These are phyloP conservation scores for Drosophila tani DNA, from an alignment of 1,140 invertebrate species.

Conservation along the genomic window DNA sequence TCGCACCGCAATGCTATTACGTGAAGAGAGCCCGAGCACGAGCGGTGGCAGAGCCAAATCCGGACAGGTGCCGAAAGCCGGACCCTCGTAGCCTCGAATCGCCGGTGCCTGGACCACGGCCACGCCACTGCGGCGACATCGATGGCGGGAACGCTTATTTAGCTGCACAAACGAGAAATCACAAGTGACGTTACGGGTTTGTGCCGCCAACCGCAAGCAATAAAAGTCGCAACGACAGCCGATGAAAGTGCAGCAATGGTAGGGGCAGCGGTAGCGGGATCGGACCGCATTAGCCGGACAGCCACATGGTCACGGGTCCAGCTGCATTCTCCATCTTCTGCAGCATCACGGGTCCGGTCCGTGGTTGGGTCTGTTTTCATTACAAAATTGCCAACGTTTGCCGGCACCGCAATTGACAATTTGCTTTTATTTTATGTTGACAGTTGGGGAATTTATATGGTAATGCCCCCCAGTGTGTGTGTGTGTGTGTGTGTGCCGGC, in stretches of 20 bases:
- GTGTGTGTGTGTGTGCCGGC: conserved; percentile 4
- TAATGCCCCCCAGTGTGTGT: conserved; percentile 38
- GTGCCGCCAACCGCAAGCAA: conserved; percentile 79
- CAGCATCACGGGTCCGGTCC: conserved; percentile 14
- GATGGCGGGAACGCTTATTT: conserved; percentile 58
- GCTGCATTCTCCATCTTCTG: conserved; percentile 7
- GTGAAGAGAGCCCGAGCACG: conserved; percentile 63
- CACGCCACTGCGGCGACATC: conserved; percentile 56
- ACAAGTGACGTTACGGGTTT: conserved; percentile 81
- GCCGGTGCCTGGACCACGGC: conserved; percentile 2
- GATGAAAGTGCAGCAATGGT: background rate
- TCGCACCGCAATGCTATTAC: conserved; percentile 77
- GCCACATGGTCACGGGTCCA: conserved; percentile 48
- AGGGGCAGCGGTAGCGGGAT: background rate
- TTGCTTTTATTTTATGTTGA: conserved; percentile 79
- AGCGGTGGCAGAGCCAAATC: conserved; percentile 18
- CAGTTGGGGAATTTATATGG: conserved; percentile 78
- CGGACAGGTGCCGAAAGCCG: conserved; percentile 73
- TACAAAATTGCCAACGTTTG: conserved; percentile 73
- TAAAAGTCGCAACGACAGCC: conserved; percentile 74
- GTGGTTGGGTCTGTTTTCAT: conserved; percentile 67
- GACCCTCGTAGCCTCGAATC: conserved; percentile 10
- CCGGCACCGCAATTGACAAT: conserved; percentile 77
- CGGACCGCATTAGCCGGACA: conserved; percentile 56
- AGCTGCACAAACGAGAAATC: conserved; percentile 73